Percentiles rank a stretch among this genome's conserved stretches.
Conservation (phyloP, 2,113 vertebrate species). For the Hipposideros armiger region DNA sequence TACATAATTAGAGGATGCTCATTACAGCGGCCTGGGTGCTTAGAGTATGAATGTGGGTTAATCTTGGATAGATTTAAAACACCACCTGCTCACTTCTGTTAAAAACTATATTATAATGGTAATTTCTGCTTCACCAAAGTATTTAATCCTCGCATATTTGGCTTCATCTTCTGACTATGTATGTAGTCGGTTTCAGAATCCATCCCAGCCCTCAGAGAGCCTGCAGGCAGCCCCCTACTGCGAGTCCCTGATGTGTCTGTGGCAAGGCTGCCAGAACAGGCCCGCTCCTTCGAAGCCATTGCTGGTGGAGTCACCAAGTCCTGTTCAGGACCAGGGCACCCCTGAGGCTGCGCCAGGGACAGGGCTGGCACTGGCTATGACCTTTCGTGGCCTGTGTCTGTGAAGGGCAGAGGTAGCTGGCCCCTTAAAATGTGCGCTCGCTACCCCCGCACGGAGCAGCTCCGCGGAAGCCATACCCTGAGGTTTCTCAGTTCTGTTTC, state of each 20-base stretch:
- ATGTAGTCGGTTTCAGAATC: conserved; percentile 55
- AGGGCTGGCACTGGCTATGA: not conserved
- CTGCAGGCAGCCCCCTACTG: not conserved
- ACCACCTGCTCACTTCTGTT: conserved; percentile 84
- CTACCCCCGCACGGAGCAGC: not conserved
- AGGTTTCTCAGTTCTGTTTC: not conserved
- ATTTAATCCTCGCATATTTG: conserved; percentile 63
- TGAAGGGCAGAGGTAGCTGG: not conserved
- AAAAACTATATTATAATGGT: conserved; percentile 70
- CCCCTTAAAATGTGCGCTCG: fast-evolving
- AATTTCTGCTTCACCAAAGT: conserved; percentile 74
- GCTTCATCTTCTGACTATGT: conserved; percentile 53
- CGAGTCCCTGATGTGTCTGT: not conserved
- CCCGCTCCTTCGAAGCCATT: not conserved
- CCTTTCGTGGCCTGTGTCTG: fast-evolving
- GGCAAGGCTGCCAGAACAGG: fast-evolving
- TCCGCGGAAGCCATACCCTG: fast-evolving
- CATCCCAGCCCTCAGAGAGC: not conserved
- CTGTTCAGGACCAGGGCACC: not conserved
- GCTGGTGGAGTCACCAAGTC: fast-evolving
- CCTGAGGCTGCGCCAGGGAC: not conserved
- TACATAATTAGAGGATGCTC: conserved; percentile 84
- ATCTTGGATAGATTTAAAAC: conserved; percentile 86
- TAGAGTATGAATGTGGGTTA: conserved; percentile 83
- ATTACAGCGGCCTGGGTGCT: conserved; percentile 75